These are phyloP conservation scores for Monochamus alternatus DNA, from an alignment of 2,888 invertebrate genomes.

Conservation along the genomic window DNA sequence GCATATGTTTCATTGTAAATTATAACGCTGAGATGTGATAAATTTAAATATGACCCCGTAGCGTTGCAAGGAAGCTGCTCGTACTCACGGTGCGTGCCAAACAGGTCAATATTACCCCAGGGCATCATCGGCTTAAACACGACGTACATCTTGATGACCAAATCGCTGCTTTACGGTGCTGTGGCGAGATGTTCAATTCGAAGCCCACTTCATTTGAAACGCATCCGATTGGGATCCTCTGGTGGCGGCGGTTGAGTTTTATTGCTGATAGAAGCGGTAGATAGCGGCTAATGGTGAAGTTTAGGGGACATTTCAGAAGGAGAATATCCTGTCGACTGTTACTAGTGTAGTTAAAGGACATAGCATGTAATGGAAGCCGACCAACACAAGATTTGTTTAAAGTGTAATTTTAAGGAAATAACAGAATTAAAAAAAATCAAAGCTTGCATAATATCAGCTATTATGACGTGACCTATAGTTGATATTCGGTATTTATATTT, in stretches of 20 bases:
- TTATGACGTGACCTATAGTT: too few relatives aligned
- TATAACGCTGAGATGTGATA: constrained; percentile 34
- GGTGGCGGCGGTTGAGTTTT: constrained; percentile 35
- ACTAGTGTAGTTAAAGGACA: too few relatives aligned
- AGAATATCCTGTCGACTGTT: too few relatives aligned
- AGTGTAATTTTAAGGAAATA: too few relatives aligned
- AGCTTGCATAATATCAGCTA: too few relatives aligned
- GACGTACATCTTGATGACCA: constrained; percentile 70
- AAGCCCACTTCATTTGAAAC: constrained; percentile 66
- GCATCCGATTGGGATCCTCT: constrained; percentile 54
- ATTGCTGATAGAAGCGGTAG: constrained; percentile 13
- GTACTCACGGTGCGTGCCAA: constrained; percentile 66
- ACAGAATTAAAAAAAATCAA: too few relatives aligned
- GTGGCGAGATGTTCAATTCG: constrained; percentile 68
- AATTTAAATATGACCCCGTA: constrained; percentile 28
- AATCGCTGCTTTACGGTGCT: constrained; percentile 69
- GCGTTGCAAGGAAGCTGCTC: constrained; percentile 18
- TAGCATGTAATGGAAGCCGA: too few relatives aligned
- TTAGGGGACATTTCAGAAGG: not conserved
- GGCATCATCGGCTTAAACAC: constrained; percentile 70
- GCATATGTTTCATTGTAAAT: too few relatives aligned
- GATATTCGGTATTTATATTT: too few relatives aligned
- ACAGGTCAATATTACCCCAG: constrained; percentile 68
- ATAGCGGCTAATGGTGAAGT: constrained; percentile 16
- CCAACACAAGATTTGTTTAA: too few relatives aligned